Evolutionary conservation across 2,113 vertebrate genomes (phyloP).

Genomic region (Tetrax tetrax): DNA sequence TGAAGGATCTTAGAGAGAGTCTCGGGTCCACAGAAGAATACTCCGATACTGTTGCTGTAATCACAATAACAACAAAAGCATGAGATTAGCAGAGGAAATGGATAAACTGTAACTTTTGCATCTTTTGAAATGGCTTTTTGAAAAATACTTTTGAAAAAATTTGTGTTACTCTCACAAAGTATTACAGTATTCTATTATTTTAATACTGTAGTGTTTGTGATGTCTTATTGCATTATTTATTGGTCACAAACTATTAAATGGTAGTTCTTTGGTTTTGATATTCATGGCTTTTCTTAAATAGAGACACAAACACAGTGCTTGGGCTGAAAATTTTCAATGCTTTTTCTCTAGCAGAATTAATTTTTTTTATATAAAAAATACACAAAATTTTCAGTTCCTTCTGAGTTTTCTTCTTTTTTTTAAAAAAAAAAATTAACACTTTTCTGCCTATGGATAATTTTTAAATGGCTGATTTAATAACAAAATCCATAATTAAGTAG

Average conservation of each 20-base stretch:
- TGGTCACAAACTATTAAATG: neutral
- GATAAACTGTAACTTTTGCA: neutral
- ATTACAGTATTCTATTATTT: neutral
- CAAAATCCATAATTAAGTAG: neutral
- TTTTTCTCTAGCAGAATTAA: neutral
- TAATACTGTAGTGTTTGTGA: neutral
- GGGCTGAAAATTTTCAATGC: neutral
- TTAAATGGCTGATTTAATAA: neutral
- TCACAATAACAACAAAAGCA: neutral
- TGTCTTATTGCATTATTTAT: neutral
- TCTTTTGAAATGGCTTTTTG: neutral
- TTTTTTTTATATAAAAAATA: neutral
- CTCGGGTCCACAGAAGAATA: slow-evolving; percentile 80
- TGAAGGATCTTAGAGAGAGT: slow-evolving; percentile 76
- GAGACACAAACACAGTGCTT: neutral
- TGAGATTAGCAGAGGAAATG: neutral
- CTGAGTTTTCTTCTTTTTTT: neutral
- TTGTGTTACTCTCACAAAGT: neutral
- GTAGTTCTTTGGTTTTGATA: neutral
- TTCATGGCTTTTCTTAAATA: neutral
- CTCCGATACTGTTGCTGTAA: slow-evolving; percentile 73
- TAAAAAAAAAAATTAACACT: neutral
- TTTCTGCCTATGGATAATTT: neutral
- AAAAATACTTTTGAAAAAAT: neutral
- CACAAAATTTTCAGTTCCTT: neutral